Base-by-base conservation (phyloP, 2,113 vertebrate genomes). In the Colistium nudipinnis region DNA sequence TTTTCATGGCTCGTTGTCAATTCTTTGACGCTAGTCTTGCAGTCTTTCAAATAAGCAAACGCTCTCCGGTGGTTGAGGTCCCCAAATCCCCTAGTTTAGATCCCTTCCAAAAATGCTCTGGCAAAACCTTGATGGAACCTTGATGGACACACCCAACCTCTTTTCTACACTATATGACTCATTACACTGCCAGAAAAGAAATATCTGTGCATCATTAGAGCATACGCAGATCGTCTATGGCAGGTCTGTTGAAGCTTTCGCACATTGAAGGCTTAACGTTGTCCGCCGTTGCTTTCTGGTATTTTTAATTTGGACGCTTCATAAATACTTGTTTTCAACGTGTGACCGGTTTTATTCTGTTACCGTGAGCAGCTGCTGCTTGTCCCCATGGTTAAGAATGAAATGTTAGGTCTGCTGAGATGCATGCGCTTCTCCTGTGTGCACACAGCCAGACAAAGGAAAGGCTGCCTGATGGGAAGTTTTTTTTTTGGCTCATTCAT, bases 401-500 rank as follows among this genome's bases (percentile, higher is more conserved):
- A 79, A 84, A 82, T 55, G 31, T 64, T 49, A 24, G 43, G 43
- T 55, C 74, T 73, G 57, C 66, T 70, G 79, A 54, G 69, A 76
- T 62, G 70, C 65, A 39, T 6, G 36, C 56, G 69, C 57, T 30
- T 82, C 60, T 39, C 51, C 53, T 14, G 71, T 61, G 56, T 54
- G 55, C 70, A 63, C 69, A 69, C 62, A 71, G 33, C 31, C 62
- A 68, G 71, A 91, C 81, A 88, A 87, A 87, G 69, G 48, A 53
- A 54, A 59, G 25, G 47, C 73, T 14, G 71, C 65, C 86, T 62
- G 68, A 62, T 55, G 64, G 82, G 76, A 87, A 84, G 75, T 82
- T 83, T 80, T 55, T 82, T 83, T 80, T 55, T 72, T 54, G 76
- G 69, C 71, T 79, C 80, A 76, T 89, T 88, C 80, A 13, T 87